These are phyloP conservation scores for Drosophila prolongata DNA, from an alignment of 2,888 invertebrate genomes.

Conservation along the genomic window DNA sequence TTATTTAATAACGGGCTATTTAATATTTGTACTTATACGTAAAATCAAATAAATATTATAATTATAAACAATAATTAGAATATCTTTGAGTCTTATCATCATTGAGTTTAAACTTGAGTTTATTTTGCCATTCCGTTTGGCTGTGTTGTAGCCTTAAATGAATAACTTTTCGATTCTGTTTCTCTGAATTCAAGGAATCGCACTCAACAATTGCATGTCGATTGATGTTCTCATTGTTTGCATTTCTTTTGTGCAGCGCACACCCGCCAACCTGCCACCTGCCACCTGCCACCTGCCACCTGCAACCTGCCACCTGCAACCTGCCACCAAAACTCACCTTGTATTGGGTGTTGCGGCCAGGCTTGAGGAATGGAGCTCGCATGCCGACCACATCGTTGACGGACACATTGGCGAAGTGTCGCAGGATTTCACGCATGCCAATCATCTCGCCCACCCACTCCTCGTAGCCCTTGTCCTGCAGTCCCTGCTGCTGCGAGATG, in stretches of 20 bases:
- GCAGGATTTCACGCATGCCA: conserved; percentile 95
- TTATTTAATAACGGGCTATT: too few relatives aligned
- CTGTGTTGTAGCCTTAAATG: conserved; percentile 20
- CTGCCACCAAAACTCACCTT: conserved; percentile 86
- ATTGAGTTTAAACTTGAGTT: background rate
- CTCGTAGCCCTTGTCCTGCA: conserved; percentile 95
- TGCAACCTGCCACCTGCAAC: background rate
- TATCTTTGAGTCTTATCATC: too few relatives aligned
- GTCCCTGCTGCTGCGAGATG: conserved; percentile 90
- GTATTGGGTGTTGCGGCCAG: conserved; percentile 96
- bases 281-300: background rate
- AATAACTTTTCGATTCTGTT: conserved; percentile 26
- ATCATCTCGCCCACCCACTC: conserved; percentile 98
- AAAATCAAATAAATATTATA: too few relatives aligned
- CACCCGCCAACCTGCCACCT: background rate
- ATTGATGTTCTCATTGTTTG: conserved; percentile 32
- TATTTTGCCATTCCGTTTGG: conserved; percentile 2
- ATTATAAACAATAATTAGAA: too few relatives aligned
- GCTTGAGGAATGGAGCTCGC: conserved; percentile 95
- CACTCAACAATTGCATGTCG: conserved; percentile 40
- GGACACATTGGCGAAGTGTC: conserved; percentile 92
- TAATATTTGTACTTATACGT: too few relatives aligned
- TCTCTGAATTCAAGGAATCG: conserved; percentile 21
- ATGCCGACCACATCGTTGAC: conserved; percentile 93
- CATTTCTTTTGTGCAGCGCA: conserved; percentile 18